Base-by-base conservation (phyloP, 2,113 vertebrate genomes). In the Siphamia tubifer region DNA sequence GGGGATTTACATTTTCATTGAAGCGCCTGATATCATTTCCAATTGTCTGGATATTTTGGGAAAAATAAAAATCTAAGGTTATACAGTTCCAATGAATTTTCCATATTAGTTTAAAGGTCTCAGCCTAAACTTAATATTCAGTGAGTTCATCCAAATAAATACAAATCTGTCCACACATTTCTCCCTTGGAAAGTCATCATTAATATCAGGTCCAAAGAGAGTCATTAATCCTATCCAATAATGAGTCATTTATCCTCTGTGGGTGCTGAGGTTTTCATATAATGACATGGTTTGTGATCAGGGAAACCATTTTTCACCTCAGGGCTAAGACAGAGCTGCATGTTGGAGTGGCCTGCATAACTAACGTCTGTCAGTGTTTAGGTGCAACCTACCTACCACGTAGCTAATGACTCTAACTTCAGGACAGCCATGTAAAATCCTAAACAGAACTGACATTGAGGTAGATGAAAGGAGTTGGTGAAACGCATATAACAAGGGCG, bases 221-320 rank as follows among this genome's bases (percentile, higher is more conserved):
- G 51, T 68, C 64, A 60, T 84, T 74, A 42, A 43, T 77, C 70
- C 67, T 4, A 77, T 77, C 56, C 39, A 55, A 51, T 79, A 73
- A 77, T 75, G 79, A 62, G 38, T 76, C 79, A 74, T 77, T 76
- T 67, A 70, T 87, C 60, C 76, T 69, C 74, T 25, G 63, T 1
- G 60, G 67, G 24, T 38, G n/a, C 30, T 36, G 64, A 16, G 69
- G 67, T 71, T 81, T 79, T 38, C 65, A 58, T 55, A 63, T 79
- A 79, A 86, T 74, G 32, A 74, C 61, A 77, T 39, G 67, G 73
- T 82, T 74, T 78, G 70, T 55, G 75, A 83, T 56, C 60, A 28
- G 56, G 58, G 53, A 68, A 54, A 6, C 7, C 39, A 66, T 81
- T 83, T 83, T 74, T 77, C 55, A 75, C 70, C 74, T 51, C 16